A percentile compares a stretch with the other conserved stretches of the same genome.
Evolutionary conservation across 1,140 invertebrate genomes (phyloP).

Genomic region (Drosophila sturtevanti): DNA sequence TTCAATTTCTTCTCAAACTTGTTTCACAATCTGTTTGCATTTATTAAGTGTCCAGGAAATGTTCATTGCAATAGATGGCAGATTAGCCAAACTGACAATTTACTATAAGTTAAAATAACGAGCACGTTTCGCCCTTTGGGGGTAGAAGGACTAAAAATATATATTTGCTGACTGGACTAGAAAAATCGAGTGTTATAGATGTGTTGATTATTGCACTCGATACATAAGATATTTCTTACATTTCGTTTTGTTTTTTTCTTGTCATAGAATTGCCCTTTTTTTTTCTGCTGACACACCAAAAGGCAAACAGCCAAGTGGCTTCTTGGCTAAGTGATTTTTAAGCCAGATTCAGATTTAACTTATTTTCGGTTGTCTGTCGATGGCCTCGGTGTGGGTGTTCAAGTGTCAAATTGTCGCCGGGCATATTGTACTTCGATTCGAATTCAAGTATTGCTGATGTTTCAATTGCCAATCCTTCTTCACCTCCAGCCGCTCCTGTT

Average conservation of each 20-base stretch:
- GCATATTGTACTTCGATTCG: slow-evolving; percentile 52
- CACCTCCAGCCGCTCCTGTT: background rate
- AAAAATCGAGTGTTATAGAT: background rate
- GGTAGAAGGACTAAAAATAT: slow-evolving; percentile 21
- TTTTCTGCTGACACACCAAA: slow-evolving; percentile 65
- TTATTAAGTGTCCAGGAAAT: slow-evolving; percentile 30
- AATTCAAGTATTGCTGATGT: slow-evolving; percentile 75
- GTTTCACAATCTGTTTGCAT: slow-evolving; percentile 11
- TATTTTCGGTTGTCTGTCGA: slow-evolving; percentile 17
- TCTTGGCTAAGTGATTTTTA: slow-evolving; percentile 71
- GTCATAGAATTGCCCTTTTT: slow-evolving; percentile 14
- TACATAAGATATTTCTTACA: slow-evolving; percentile 41
- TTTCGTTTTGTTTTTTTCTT: slow-evolving; percentile 8
- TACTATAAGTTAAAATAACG: slow-evolving; percentile 40
- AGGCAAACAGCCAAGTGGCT: slow-evolving; percentile 21
- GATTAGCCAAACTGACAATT: slow-evolving; percentile 67
- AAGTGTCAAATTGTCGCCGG: slow-evolving; percentile 46
- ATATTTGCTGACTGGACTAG: slow-evolving; percentile 46
- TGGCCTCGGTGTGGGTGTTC: slow-evolving; percentile 41
- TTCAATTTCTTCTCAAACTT: background rate
- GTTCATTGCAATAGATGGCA: slow-evolving; percentile 35
- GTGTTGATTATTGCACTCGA: slow-evolving; percentile 72
- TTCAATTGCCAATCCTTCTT: slow-evolving; percentile 60
- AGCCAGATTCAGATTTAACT: slow-evolving; percentile 71
- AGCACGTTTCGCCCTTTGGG: slow-evolving; percentile 46